Base-by-base conservation (phyloP, 1,140 invertebrate species). In the Vanessa atalanta region DNA sequence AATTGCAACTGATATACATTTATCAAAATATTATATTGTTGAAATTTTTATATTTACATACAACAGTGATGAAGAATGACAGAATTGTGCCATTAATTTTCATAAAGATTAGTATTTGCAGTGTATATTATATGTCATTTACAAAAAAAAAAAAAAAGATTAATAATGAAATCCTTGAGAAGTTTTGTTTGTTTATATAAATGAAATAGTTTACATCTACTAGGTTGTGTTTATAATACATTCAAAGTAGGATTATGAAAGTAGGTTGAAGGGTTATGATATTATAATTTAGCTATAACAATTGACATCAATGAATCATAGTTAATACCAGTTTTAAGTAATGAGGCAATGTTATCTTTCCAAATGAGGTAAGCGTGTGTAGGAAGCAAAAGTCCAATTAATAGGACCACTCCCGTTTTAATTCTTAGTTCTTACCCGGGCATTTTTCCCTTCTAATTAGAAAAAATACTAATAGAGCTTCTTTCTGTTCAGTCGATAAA, bases 391-490 rank as follows among this genome's bases (percentile, higher is more conserved):
- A 47, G 61, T 67, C 51, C 47, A 26, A 60, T 37, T 12, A 47
- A 6, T 47, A 14, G 63, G 70, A 76, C 76, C 87, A 90, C 86
- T 90, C 88, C 88, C 85, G 84, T 70, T 65, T 76, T 71, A 80
- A 81, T 83, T 74, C 90, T 76, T 71, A 80, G 80, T 83, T 74
- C 90, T 92, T 92, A 92, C 90, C 90, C 90, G 83, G 90, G 90
- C 90, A 92, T 91, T 88, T 88, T 92, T 76, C 70, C 76, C 76
- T 72, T 69, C 51, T 48, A 66, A 70, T 60, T 70, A 47, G 31
- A 66, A 70, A 70, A 78, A 76, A 72, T 78, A 80, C 23, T 72
- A 72, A 61, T 53, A 68, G 64, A 61, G 77, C 79, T 79, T 76
- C 77, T 50, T 77, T 72, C 26, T 82, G 65, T 80, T 86, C 87